phyloP scores from a whole-genome alignment of 2,113 vertebrate genomes.

The Jaculus jaculus region DNA sequence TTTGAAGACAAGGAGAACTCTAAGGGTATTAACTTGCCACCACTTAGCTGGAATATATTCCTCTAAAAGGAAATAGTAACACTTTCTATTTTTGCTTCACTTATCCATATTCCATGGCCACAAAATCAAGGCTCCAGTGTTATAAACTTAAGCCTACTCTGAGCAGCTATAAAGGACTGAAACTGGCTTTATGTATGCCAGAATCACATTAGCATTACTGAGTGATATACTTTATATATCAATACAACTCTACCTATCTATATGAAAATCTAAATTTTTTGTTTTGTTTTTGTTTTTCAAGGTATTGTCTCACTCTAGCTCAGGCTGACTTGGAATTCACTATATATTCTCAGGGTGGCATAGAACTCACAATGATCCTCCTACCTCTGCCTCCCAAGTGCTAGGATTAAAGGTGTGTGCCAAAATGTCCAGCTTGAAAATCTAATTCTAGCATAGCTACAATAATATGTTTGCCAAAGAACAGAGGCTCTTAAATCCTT shows the following conservation, averaged over 20 bases:
- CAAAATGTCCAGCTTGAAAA: background rate
- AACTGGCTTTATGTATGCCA: background rate
- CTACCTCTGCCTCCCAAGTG: no score
- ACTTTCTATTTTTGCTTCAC: rapidly evolving
- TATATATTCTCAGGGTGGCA: no score
- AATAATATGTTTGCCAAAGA: background rate
- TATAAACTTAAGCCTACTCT: background rate
- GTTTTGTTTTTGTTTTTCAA: background rate
- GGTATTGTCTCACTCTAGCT: no score
- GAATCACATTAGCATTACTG: background rate
- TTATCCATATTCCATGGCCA: background rate
- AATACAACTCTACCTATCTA: background rate
- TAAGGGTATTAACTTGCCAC: background rate
- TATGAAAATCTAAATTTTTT: background rate
- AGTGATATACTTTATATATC: background rate
- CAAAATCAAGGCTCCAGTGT: background rate
- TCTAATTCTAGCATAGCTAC: background rate
- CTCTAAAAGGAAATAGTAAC: background rate
- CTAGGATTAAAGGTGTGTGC: no score
- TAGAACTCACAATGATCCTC: no score
- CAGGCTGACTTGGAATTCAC: no score
- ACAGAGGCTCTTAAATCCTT: background rate
- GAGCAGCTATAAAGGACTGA: background rate
- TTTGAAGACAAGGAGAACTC: background rate
- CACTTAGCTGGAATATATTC: background rate